These are phyloP conservation scores for Aleadryas rufinucha DNA, from an alignment of 2,113 vertebrate genomes.

Conservation along the genomic window DNA sequence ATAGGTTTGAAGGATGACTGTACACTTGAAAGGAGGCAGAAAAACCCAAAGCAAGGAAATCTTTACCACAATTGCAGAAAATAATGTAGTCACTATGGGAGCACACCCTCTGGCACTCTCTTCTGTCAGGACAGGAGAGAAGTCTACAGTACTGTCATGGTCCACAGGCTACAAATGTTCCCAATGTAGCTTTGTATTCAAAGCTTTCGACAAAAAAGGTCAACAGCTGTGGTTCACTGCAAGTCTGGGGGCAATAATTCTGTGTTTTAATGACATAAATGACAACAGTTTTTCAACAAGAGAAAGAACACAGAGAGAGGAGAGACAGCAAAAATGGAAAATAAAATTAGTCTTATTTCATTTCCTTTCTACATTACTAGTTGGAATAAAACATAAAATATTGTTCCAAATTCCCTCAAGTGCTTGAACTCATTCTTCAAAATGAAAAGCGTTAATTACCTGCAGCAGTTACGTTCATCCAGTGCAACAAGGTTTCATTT, in stretches of 20 bases:
- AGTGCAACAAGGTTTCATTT: background rate
- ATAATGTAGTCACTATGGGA: slow-evolving; percentile 46
- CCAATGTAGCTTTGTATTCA: slow-evolving; percentile 41
- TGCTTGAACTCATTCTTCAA: slow-evolving; percentile 33
- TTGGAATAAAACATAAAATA: slow-evolving; percentile 13
- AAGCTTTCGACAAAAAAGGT: slow-evolving; percentile 54
- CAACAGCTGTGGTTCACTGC: slow-evolving; percentile 52
- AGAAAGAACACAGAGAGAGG: slow-evolving; percentile 29
- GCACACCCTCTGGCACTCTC: slow-evolving; percentile 26
- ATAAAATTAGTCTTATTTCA: slow-evolving; percentile 66
- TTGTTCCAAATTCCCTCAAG: slow-evolving; percentile 18
- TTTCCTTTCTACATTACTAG: slow-evolving; percentile 62
- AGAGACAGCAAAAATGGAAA: slow-evolving; percentile 51
- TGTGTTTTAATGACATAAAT: slow-evolving; percentile 57
- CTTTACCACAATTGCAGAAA: slow-evolving; percentile 46
- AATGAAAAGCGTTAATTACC: slow-evolving; percentile 52
- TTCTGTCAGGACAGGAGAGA: slow-evolving; percentile 22
- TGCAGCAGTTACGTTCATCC: slow-evolving; percentile 18
- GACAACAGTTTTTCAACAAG: slow-evolving; percentile 64
- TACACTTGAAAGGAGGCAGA: slow-evolving; percentile 59
- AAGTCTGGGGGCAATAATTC: slow-evolving; percentile 54
- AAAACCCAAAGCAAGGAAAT: slow-evolving; percentile 44
- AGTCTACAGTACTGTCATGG: slow-evolving; percentile 40
- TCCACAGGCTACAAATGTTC: slow-evolving; percentile 61
- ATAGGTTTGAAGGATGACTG: slow-evolving; percentile 40